A percentile compares a stretch with the other conserved stretches of the same genome.
Conservation (phyloP, 2,888 invertebrate species). For the Orthonevra nobilis region DNA sequence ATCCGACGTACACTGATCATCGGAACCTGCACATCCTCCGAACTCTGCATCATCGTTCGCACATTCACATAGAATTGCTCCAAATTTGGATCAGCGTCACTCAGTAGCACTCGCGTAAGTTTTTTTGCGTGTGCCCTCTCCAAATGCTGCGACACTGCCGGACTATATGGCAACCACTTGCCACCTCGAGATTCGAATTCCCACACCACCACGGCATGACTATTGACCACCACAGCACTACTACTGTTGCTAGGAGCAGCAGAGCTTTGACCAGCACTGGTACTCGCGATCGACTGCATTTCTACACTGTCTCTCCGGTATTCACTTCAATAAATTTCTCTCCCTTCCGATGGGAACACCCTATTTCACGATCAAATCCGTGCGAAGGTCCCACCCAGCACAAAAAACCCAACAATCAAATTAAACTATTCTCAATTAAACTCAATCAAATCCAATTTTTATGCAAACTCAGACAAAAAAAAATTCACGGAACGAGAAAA, state of each 20-base stretch:
- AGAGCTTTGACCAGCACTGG: constrained; percentile 64
- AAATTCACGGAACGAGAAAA: constrained; percentile 17
- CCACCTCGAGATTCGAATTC: constrained; percentile 79
- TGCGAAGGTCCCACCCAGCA: constrained; percentile 32
- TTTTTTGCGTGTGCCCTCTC: constrained; percentile 92
- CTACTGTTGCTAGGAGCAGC: constrained; percentile 55
- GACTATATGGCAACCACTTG: constrained; percentile 92
- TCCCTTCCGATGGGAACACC: constrained; percentile 27
- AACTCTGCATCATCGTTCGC: constrained; percentile 79
- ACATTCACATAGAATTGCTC: constrained; percentile 85
- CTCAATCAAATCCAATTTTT: constrained; percentile 65
- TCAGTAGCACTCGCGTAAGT: constrained; percentile 90
- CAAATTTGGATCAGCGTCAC: constrained; percentile 91
- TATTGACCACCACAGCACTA: constrained; percentile 64
- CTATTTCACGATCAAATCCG: constrained; percentile 17
- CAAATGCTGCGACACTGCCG: constrained; percentile 91
- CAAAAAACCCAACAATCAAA: constrained; percentile 47
- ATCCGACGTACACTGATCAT: constrained; percentile 83
- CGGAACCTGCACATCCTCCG: constrained; percentile 76
- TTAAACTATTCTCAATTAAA: constrained; percentile 55
- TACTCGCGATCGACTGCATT: constrained; percentile 65
- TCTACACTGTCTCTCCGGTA: constrained; percentile 12
- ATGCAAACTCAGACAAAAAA: constrained; percentile 25
- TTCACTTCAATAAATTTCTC: neutral
- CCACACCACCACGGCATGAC: constrained; percentile 80